Conservation (phyloP, 2,888 invertebrate genomes). For the Cataglyphis altisquamis region DNA sequence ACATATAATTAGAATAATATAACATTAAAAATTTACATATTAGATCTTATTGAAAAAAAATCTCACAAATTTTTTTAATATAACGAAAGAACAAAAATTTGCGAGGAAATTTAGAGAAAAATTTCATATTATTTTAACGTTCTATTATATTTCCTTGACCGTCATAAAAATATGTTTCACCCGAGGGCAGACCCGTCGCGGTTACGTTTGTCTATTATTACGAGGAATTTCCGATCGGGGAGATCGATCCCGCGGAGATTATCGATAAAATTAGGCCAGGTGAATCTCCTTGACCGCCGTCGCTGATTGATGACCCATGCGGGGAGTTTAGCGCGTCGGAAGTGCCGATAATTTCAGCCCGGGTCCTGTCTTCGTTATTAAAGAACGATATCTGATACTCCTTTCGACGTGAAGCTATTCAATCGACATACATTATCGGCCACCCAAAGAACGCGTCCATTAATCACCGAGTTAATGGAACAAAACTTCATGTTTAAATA, state of each 20-base stretch:
- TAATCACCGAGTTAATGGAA: constrained; percentile 9
- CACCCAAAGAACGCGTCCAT: constrained; percentile 27
- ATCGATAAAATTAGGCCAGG: constrained; percentile 80
- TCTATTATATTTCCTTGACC: neutral
- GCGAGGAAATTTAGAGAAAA: neutral
- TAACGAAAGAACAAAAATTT: neutral
- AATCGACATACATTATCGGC: constrained; percentile 70
- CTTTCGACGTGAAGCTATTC: constrained; percentile 52
- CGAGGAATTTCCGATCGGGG: constrained; percentile 69
- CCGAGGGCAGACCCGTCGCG: constrained; percentile 36
- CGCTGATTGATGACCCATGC: constrained; percentile 81
- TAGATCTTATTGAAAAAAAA: neutral
- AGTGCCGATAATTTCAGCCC: constrained; percentile 81
- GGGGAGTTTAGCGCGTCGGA: constrained; percentile 80
- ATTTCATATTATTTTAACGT: constrained; percentile 6
- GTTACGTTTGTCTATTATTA: constrained; percentile 74
- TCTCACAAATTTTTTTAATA: neutral
- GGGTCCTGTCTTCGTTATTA: constrained; percentile 75
- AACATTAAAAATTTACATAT: neutral
- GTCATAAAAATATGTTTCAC: constrained; percentile 33
- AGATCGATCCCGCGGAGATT: constrained; percentile 68
- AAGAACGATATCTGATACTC: constrained; percentile 68
- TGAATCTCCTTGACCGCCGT: constrained; percentile 73
- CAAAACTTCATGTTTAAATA: neutral
- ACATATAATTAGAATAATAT: neutral